Evolutionary conservation across 2,113 vertebrate species (phyloP), one percentile per base, ranked within the genome.

Genomic region (Aptenodytes forsteri): DNA sequence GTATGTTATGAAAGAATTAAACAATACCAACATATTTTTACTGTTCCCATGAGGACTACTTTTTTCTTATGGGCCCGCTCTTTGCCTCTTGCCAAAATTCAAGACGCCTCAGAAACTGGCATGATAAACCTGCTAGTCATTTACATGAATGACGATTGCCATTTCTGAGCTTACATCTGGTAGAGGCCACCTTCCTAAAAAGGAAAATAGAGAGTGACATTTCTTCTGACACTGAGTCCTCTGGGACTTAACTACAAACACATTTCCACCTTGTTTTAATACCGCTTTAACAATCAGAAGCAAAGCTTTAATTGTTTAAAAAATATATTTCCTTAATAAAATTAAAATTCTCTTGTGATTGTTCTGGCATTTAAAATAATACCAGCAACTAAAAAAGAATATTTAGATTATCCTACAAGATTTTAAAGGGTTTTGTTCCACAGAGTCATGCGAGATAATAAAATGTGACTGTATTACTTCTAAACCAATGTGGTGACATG

Each of bases 1-100:
- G 91, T 58, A 87, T 92, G 96, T 97, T 98, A 97, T 97, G 97
- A 97, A 98, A 97, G 95, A 89, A 93, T 92, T 72, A 94, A 95
- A 96, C 95, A 93, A 94, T 93, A 72, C 96, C 77, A 97, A 78
- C 89, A 96, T 76, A 85, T 94, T 97, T 97, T 93, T 80, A 88
- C 70, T 76, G 82, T 54, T 96, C 89, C 81, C 96, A 90, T 29
- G 73, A 91, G 93, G 75, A 40, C 84, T 89, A 87, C 78, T 84
- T 83, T 94, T 93, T 93, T 85, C 91, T 77, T 88, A 90, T 72
- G 80, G 89, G 69, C 36, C 56, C 92, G 70, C 78, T 93, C 89
- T 94, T 96, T 95, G 89, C 67, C 40, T 92, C 59, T 78, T 82
- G 61, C 92, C 84, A 95, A 92, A 96, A 93, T 82, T 81, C 89